A percentile compares a stretch with the other conserved stretches of the same genome.
Evolutionary conservation across 2,113 vertebrate genomes (phyloP).

Genomic region (Nettapus auritus): DNA sequence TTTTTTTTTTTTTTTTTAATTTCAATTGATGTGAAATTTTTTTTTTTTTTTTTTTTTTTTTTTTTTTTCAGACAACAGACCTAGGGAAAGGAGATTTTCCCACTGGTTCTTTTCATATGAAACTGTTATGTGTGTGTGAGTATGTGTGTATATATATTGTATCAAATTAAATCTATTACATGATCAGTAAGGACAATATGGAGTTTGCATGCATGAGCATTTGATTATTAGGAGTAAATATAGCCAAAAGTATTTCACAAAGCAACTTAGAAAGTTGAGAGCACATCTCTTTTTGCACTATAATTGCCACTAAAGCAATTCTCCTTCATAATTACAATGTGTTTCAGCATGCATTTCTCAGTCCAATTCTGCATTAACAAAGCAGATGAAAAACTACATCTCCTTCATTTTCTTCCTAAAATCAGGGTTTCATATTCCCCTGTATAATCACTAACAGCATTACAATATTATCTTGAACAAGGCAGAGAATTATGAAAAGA

Average conservation of each 20-base stretch:
- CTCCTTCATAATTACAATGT: background rate
- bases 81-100: background rate
- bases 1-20: background rate
- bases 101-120: background rate
- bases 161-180: background rate
- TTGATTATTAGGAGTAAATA: background rate
- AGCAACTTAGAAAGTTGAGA: background rate
- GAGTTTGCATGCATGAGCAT: background rate
- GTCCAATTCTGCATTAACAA: background rate
- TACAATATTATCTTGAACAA: background rate
- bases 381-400: background rate
- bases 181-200: background rate
- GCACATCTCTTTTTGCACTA: background rate
- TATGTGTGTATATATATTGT: background rate
- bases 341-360: background rate
- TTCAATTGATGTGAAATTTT: background rate
- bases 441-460: background rate
- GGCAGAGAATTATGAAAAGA: background rate
- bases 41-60: background rate
- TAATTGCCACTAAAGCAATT: background rate
- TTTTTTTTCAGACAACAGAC: background rate
- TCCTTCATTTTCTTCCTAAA: background rate
- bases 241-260: background rate
- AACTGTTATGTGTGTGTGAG: background rate
- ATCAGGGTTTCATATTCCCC: background rate